Percentiles rank a stretch among this genome's conserved stretches.
phyloP scores from a whole-genome alignment of 1,140 invertebrate species.

The Elymnias hypermnestra region DNA sequence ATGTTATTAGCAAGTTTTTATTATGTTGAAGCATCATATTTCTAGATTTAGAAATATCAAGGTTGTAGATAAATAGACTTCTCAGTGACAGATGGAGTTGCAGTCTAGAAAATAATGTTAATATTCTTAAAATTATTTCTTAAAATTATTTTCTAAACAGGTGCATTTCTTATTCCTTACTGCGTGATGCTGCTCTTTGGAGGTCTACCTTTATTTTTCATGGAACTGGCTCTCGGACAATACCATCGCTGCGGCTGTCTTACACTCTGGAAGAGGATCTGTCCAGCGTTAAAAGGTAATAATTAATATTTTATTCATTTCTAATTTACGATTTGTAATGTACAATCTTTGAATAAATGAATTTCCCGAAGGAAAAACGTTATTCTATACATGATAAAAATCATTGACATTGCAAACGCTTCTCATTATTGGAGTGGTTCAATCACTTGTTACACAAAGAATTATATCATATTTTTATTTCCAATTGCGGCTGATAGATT shows the following conservation, averaged over 20 bases:
- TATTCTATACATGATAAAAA: no score
- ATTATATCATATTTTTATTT: background rate
- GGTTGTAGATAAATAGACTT: no score
- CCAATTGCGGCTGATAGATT: background rate
- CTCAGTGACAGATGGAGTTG: no score
- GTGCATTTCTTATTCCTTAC: constrained; percentile 96
- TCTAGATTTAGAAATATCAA: no score
- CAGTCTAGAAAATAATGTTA: no score
- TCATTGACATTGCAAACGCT: background rate
- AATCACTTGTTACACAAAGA: constrained; percentile 1
- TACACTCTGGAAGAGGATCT: constrained; percentile 96
- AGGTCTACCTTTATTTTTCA: constrained; percentile 94
- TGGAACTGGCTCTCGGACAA: constrained; percentile 95
- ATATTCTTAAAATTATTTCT: background rate
- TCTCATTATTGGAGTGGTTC: background rate
- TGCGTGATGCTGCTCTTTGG: constrained; percentile 93
- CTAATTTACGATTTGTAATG: no score
- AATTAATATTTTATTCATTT: no score
- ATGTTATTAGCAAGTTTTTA: no score
- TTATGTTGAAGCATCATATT: no score
- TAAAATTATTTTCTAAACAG: constrained; percentile 65
- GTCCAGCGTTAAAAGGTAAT: constrained; percentile 98
- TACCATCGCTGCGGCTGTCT: constrained; percentile 94
- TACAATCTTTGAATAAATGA: no score
- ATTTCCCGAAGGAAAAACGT: no score